These are phyloP conservation scores for Ctenoplectra terminalis DNA, from an alignment of 1,140 invertebrate genomes.

Conservation along the genomic window DNA sequence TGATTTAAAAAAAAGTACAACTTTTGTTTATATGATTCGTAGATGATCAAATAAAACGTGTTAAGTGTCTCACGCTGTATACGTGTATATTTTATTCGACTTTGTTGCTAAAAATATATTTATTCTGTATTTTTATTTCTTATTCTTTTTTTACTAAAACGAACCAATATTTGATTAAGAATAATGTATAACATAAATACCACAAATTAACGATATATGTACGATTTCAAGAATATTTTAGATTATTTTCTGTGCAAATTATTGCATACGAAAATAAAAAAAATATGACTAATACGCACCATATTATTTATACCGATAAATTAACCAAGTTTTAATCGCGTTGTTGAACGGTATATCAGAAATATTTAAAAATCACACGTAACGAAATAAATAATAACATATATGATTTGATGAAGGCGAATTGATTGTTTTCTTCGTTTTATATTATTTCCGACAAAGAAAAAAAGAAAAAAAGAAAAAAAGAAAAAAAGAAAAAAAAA, in stretches of 20 bases:
- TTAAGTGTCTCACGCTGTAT: conserved; percentile 15
- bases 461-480: too few species aligned
- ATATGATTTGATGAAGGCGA: not conserved
- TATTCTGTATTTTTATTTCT: not conserved
- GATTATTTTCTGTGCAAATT: not conserved
- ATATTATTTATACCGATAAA: not conserved
- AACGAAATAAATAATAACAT: conserved; percentile 11
- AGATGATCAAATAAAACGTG: not conserved
- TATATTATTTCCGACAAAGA: not conserved
- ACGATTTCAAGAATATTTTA: not conserved
- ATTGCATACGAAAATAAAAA: not conserved
- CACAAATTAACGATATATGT: not conserved
- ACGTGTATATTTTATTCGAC: not conserved
- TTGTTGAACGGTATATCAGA: conserved; percentile 3
- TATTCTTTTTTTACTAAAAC: not conserved
- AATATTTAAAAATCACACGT: not conserved
- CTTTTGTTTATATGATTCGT: too few species aligned
- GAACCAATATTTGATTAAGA: not conserved
- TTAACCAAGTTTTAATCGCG: not conserved
- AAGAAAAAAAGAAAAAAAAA: too few species aligned
- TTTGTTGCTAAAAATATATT: conserved; percentile 31
- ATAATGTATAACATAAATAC: not conserved
- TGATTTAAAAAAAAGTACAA: too few species aligned
- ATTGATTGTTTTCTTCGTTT: not conserved
- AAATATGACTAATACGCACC: not conserved